Percentiles rank a stretch among this genome's conserved stretches.
Evolutionary conservation across 1,140 invertebrate genomes (phyloP).

Genomic region (Macrobrachium rosenbergii): DNA sequence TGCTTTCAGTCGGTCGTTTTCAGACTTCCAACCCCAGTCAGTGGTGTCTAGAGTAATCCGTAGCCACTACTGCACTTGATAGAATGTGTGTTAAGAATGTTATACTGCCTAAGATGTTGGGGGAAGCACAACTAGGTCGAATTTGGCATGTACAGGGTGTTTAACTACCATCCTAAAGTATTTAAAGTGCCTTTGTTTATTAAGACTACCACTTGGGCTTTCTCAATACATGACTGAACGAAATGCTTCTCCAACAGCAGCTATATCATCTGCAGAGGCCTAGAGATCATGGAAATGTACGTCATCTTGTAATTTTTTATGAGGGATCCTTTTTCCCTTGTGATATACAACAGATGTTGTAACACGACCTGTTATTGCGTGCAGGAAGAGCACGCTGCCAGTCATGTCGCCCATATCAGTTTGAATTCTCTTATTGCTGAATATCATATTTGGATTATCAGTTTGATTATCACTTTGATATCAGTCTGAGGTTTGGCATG

Average conservation of each 20-base stretch:
- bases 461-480: slow-evolving; percentile 40
- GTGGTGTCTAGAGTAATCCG: neutral
- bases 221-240: neutral
- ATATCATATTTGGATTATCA: slow-evolving; percentile 46
- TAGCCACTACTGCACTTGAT: slow-evolving; percentile 27
- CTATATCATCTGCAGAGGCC: slow-evolving; percentile 28
- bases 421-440: slow-evolving; percentile 40
- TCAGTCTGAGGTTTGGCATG: slow-evolving; percentile 33
- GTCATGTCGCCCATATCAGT: slow-evolving; percentile 35
- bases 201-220: too few species aligned
- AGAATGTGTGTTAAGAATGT: slow-evolving; percentile 6
- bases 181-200: too few species aligned
- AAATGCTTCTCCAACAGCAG: slow-evolving; percentile 12
- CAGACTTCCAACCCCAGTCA: neutral
- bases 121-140: neutral
- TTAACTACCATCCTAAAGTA: too few species aligned
- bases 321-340: slow-evolving; percentile 32
- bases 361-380: slow-evolving; percentile 43
- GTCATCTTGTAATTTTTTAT: neutral
- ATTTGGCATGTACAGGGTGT: neutral
- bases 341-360: slow-evolving; percentile 46
- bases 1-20: neutral
- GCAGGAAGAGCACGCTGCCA: slow-evolving; percentile 35
- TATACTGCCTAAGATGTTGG: neutral
- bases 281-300: slow-evolving; percentile 19